Base-by-base conservation (phyloP, 2,797 vertebrate species). In the Neopelma chrysocephalum region DNA sequence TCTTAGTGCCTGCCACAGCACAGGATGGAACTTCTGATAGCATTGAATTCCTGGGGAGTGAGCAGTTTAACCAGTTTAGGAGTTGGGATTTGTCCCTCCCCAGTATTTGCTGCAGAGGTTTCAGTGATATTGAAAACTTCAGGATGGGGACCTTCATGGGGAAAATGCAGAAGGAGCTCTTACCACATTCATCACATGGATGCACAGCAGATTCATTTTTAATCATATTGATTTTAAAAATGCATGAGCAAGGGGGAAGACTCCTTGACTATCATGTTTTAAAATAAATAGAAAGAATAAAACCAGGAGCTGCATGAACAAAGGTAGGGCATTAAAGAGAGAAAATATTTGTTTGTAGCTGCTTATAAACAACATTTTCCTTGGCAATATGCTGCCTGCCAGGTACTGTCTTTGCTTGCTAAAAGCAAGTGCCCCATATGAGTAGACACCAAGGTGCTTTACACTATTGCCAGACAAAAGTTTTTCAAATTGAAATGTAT, bases 211-310 rank as follows among this genome's bases (percentile, higher is more conserved):
- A 64, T 72, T 90, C 29, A 53, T 83, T 94, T 96, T 96, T 89
- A 94, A 95, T 96, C 91, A 91, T 88, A 93, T 86, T 87, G 89
- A 93, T 95, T 96, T 94, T 36, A 62, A 76, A 88, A 88, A 89
- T 70, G 70, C 58, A 15, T 13, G 14, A 70, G 51, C 19, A 45
- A 93, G 58, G n/a, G 54, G 73, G 36, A 61, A 69, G 56, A 83
- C 54, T 73, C 87, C 93, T 90, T 87, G 87, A 38, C 87, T 79
- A 27, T 34, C 43, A 7, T 18, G 36, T 62, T 88, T 90, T 72
- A 61, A 89, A 91, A 64, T 32, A 77, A 48, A 79, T 50, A 69
- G 6, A n/a, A 45, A 54, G 60, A 71, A 36, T 11, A 47, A 42
- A 71, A 17, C 31, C 84, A 76, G 70, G 76, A 86, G 65, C 78